Percentiles rank a stretch among this genome's conserved stretches.
Evolutionary conservation across 2,113 vertebrate species (phyloP).

Genomic region (Silurus glanis): DNA sequence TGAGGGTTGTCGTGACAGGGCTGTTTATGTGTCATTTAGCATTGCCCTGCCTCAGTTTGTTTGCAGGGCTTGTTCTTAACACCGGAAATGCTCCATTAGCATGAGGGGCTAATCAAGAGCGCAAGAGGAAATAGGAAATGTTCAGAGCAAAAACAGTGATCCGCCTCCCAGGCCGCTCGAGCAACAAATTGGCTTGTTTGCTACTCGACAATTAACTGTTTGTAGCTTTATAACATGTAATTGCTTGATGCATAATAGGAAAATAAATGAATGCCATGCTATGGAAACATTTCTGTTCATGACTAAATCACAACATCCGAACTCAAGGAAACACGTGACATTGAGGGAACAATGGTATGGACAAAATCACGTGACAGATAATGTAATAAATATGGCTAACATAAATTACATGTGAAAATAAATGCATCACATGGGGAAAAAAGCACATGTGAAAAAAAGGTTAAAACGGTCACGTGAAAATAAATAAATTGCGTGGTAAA

Average conservation of each 20-base stretch:
- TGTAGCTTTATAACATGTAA: neutral
- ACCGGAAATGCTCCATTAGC: conserved; percentile 74
- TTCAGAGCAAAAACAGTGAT: conserved; percentile 54
- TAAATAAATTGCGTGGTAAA: neutral
- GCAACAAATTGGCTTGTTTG: neutral
- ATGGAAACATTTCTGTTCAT: neutral
- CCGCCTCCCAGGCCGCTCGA: conserved; percentile 32
- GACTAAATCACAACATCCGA: neutral
- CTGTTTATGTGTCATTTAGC: conserved; percentile 60
- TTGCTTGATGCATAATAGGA: neutral
- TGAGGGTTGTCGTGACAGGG: conserved; percentile 54
- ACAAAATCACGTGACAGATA: neutral
- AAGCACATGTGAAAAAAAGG: too few relatives aligned
- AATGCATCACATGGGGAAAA: too few relatives aligned
- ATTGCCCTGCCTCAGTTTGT: conserved; percentile 58
- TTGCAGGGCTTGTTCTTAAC: conserved; percentile 53
- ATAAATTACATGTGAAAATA: neutral
- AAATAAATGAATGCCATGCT: neutral
- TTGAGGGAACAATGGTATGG: neutral
- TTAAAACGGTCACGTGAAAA: neutral
- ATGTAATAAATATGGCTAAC: neutral
- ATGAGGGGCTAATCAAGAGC: conserved; percentile 63
- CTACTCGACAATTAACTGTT: neutral
- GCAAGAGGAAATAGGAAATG: conserved; percentile 57
- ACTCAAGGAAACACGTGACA: neutral